Evolutionary conservation across 2,797 vertebrate species (phyloP).

Genomic region (Numenius phaeopus): DNA sequence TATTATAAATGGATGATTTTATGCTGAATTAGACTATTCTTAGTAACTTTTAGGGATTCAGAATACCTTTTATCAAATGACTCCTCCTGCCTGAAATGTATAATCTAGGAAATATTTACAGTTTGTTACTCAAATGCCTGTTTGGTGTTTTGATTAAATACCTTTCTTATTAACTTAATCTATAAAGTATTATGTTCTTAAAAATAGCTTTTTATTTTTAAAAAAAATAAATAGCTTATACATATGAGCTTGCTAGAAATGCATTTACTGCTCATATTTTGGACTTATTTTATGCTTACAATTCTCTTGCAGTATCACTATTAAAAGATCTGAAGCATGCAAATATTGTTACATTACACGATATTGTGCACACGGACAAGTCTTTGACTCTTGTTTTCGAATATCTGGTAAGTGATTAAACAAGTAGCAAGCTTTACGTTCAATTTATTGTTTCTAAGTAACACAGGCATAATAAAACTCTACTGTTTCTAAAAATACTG

Average conservation of each 20-base stretch:
- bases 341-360: constrained; percentile 98
- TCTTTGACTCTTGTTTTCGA: constrained; percentile 98
- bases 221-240: background rate
- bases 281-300: constrained; percentile 4
- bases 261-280: background rate
- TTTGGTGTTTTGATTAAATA: background rate
- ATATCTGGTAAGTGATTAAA: constrained; percentile 89
- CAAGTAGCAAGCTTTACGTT: background rate
- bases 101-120: background rate
- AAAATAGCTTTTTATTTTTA: background rate
- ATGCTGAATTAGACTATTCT: background rate
- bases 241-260: background rate
- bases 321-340: constrained; percentile 99
- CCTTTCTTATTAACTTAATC: background rate
- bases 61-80: background rate
- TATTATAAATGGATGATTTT: background rate
- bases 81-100: background rate
- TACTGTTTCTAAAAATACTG: background rate
- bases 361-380: constrained; percentile 99
- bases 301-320: constrained; percentile 88
- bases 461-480: background rate
- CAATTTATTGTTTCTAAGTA: background rate
- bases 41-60: background rate
- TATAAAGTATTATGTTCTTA: background rate
- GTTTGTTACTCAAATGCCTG: background rate